Conservation (phyloP, 2,888 invertebrate species). For the Drosophila aldrichi region DNA sequence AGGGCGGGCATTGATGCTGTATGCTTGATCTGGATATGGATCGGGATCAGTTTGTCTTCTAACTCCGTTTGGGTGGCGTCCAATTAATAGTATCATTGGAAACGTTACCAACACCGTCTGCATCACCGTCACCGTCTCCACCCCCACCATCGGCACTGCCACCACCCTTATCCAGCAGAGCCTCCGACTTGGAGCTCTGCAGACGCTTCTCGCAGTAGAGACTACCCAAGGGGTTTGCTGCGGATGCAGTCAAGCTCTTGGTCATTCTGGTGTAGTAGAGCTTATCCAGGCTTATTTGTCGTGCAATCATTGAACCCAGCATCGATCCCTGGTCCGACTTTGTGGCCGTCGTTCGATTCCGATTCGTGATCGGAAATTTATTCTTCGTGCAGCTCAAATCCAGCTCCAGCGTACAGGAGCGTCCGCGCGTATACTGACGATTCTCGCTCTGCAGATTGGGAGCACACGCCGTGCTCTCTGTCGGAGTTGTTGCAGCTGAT, state of each 20-base stretch:
- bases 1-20: neutral
- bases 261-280: slow-evolving; percentile 70
- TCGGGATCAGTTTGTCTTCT: neutral
- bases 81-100: slow-evolving; percentile 27
- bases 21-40: slow-evolving; percentile 1
- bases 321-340: slow-evolving; percentile 20
- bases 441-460: slow-evolving; percentile 78
- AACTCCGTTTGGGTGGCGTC: slow-evolving; percentile 4
- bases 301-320: slow-evolving; percentile 14
- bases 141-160: slow-evolving; percentile 2
- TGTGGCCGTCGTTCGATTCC: slow-evolving; percentile 58
- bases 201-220: slow-evolving; percentile 85
- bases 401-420: slow-evolving; percentile 85
- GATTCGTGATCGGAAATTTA: slow-evolving; percentile 87
- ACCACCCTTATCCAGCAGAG: slow-evolving; percentile 64
- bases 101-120: neutral
- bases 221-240: slow-evolving; percentile 83
- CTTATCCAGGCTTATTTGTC: slow-evolving; percentile 23
- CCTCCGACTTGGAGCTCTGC: slow-evolving; percentile 84
- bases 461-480: slow-evolving; percentile 23
- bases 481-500: slow-evolving; percentile 34
- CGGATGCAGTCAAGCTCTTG: slow-evolving; percentile 83
- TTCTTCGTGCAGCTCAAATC: slow-evolving; percentile 87
- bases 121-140: neutral
- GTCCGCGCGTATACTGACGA: slow-evolving; percentile 81